These are phyloP conservation scores for Pitangus sulphuratus DNA, from an alignment of 2,797 vertebrate genomes.

Conservation along the genomic window DNA sequence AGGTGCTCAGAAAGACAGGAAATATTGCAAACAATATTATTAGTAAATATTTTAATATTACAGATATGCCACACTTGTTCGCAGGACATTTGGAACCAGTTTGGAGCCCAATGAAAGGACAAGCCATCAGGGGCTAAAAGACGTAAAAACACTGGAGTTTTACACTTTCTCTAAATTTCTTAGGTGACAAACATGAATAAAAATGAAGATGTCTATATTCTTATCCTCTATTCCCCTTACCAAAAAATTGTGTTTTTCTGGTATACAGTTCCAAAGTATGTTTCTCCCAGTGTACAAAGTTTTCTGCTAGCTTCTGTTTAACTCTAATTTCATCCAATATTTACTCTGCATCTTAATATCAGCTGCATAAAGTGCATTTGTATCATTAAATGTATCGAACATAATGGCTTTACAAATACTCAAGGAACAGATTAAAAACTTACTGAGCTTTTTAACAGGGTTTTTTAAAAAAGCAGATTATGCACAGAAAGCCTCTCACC, in stretches of 20 bases:
- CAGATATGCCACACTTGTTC: background rate
- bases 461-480: background rate
- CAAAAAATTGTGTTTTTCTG: background rate
- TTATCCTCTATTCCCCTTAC: background rate
- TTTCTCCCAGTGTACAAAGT: background rate
- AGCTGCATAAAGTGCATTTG: background rate
- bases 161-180: background rate
- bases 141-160: background rate
- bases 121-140: background rate
- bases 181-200: background rate
- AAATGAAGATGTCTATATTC: background rate
- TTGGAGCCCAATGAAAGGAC: background rate
- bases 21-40: background rate
- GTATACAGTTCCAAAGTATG: background rate
- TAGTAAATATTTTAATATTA: background rate
- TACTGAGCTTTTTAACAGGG: background rate
- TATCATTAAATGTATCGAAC: background rate
- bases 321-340: background rate
- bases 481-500: slow-evolving; percentile 36
- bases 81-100: background rate
- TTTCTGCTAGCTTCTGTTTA: background rate
- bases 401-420: background rate
- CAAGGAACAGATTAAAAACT: background rate
- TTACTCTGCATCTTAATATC: background rate
- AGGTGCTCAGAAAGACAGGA: background rate